Percentiles rank a stretch among this genome's conserved stretches.
Conservation (phyloP, 2,888 invertebrate genomes). For the Aporophyla nigra region DNA sequence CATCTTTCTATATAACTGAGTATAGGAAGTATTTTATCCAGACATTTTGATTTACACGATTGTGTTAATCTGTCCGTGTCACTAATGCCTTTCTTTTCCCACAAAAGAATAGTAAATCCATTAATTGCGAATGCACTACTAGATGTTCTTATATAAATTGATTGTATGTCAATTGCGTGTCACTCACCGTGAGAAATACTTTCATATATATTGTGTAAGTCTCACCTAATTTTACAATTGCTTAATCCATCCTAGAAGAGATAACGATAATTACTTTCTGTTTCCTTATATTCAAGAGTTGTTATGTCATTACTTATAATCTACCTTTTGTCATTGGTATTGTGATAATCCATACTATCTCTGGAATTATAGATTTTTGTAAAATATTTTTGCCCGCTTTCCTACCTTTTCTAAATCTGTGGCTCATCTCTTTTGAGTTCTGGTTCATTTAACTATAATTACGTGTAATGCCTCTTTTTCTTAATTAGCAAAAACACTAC, state of each 20-base stretch:
- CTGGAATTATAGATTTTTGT: neutral
- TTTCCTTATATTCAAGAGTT: constrained; percentile 38
- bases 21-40: neutral
- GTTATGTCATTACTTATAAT: constrained; percentile 30
- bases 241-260: constrained; percentile 34
- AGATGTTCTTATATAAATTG: constrained; percentile 36
- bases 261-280: constrained; percentile 47
- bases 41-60: neutral
- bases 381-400: neutral
- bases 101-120: constrained; percentile 27
- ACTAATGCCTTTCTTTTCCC: constrained; percentile 18
- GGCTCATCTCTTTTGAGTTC: constrained; percentile 12
- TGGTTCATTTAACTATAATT: constrained; percentile 18
- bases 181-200: constrained; percentile 51
- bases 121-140: constrained; percentile 23
- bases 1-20: neutral
- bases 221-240: constrained; percentile 46
- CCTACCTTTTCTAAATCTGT: constrained; percentile 12
- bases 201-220: constrained; percentile 43
- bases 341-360: constrained; percentile 1
- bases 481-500: constrained; percentile 17
- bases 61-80: neutral
- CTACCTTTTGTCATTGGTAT: constrained; percentile 36
- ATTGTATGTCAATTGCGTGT: constrained; percentile 44
- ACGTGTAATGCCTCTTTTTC: constrained; percentile 36